A percentile compares a stretch with the other conserved stretches of the same genome.
Conservation (phyloP, 2,888 invertebrate species). For the Zeuzera pyrina region DNA sequence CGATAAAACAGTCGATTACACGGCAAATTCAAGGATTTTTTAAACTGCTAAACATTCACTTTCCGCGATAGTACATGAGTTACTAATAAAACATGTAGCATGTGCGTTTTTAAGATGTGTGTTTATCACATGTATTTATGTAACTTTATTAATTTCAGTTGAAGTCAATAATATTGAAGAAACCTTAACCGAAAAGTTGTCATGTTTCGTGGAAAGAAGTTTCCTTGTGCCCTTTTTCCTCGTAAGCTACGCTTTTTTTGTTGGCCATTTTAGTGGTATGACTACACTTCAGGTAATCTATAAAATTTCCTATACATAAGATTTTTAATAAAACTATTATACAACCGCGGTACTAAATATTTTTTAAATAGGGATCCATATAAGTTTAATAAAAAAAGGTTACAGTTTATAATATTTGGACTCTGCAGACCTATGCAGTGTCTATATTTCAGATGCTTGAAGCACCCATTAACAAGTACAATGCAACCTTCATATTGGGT, state of each 20-base stretch:
- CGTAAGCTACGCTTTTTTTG: constrained; percentile 78
- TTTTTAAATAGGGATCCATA: neutral
- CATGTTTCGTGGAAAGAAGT: constrained; percentile 67
- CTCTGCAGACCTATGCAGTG: constrained; percentile 78
- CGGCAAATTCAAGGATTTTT: too few relatives aligned
- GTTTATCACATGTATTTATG: neutral
- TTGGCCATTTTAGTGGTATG: constrained; percentile 84
- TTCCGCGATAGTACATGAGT: too few relatives aligned
- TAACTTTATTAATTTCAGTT: constrained; percentile 23
- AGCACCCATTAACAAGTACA: constrained; percentile 83
- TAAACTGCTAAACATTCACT: too few relatives aligned
- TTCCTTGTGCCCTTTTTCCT: constrained; percentile 80
- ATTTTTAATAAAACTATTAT: neutral
- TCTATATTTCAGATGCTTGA: constrained; percentile 80
- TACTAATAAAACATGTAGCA: too few relatives aligned
- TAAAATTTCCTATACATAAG: neutral
- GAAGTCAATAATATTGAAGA: constrained; percentile 34
- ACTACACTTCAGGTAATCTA: constrained; percentile 74
- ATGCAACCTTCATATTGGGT: constrained; percentile 82
- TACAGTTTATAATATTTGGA: neutral
- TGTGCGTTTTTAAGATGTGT: too few relatives aligned
- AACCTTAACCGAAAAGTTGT: constrained; percentile 35
- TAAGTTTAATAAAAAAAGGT: neutral
- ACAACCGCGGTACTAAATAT: neutral
- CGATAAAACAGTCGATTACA: too few relatives aligned